Evolutionary conservation across 2,113 vertebrate genomes (phyloP), one percentile per base, ranked within the genome.

Genomic region (Sylvilagus bachmani): DNA sequence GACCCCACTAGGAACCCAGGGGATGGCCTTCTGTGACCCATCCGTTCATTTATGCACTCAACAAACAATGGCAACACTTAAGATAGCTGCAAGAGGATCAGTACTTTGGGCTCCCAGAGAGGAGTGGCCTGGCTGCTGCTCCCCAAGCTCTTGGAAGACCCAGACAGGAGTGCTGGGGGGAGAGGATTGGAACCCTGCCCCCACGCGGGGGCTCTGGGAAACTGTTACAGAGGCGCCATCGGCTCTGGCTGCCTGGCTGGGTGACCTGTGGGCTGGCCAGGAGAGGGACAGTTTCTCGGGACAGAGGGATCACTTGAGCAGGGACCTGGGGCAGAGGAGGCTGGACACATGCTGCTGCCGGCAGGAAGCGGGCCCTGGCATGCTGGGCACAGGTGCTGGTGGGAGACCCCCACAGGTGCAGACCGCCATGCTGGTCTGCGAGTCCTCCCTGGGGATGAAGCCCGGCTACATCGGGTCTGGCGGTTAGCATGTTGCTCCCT

Each of bases 301-400:
- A 58, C n/a, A 19, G 66, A 66, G 29, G 36, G 44, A 14, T 24
- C 22, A 61, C 64, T 31, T 4, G 17, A n/a, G n/a, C 14, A 17
- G 51, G 55, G 12, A 10, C 1, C 16, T 2, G 2, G 36, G 55
- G 27, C 19, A 19, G 55, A 58, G 44, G 29, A 74, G 19, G 22
- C 1, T 16, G 21, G 77, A 9, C 6, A 33, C 27, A 22, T 1
- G 0, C 1, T 33, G 25, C 9, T 1, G 25, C 69, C 16, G 22
- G 12, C 25, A 19, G 10, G 53, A 38, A 10, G 36, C 51, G 81
- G 24, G 38, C 6, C 9, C 80, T 24, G 55, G 67, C 53, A 12
- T 2, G 27, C 2, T 38, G 81, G 27, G 64, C 21, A 24, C n/a
- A 10, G 24, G 14, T 2, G 3, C 0, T 3, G 16, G 44, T 1